Evolutionary conservation across 53 echinoderm and acorn worm species (phyloP), one percentile per base, ranked within the genome.

Genomic region (Crossaster papposus): DNA sequence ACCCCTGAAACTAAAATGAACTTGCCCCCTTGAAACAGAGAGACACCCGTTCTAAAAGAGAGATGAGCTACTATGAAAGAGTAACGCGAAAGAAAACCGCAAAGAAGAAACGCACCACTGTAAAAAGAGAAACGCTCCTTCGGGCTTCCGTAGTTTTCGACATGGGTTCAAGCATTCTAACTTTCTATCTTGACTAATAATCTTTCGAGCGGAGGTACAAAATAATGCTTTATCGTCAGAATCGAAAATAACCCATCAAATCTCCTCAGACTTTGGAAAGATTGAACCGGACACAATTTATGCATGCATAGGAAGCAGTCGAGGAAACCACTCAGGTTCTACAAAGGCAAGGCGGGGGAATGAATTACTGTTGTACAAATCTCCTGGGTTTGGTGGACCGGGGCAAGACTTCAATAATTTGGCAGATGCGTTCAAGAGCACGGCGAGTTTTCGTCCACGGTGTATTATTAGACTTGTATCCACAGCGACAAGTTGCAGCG

Each of bases 401-500:
- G 31, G 20, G 74, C 13, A 14, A 22, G 81, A 30, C 81, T 81
- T 33, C n/a, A n/a, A n/a, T n/a, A 81, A 81, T 81, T 81, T 81
- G 81, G 34, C 58, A 31, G 81, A 58, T 58, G 63, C 81, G 81
- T 34, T 64, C 23, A 62, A 33, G 58, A 33, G 23, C 55, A 12
- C 33, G 44, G 44, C 44, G 9, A 44, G 5, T 44, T 38, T 38
- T 44, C 44, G 44, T 44, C 9, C 44, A 44, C 44, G 44, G 44
- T 44, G 44, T 44, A 44, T 44, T n/a, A 44, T 44, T 44, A 5
- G 9, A 44, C 44, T 44, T 44, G 17, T 64, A 58, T 58, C 31
- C 62, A 32, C 58, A 20, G 34, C 58, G 23, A 33, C 64, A 44
- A 44, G 9, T 22, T n/a, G n/a, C 81, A 4, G 58, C 62, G 81